A percentile compares a stretch with the other conserved stretches of the same genome.
Evolutionary conservation across 1,140 invertebrate species (phyloP).

Genomic region (Conus ventricosus): DNA sequence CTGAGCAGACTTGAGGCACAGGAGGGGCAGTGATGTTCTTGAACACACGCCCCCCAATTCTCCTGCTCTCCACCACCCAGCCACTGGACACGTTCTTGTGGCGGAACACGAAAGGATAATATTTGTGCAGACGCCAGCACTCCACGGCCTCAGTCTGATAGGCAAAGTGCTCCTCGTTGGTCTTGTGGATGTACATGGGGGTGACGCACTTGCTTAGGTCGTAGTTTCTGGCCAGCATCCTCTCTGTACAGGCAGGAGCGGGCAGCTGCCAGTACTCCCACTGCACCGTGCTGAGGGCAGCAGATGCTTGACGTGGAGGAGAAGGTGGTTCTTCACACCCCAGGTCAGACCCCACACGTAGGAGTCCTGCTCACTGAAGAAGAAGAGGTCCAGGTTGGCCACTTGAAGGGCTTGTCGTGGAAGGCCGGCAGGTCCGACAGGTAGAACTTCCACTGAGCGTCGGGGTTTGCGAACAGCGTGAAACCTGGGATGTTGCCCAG

Average conservation of each 20-base stretch:
- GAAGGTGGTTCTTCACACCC: constrained; percentile 46
- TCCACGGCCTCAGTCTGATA: constrained; percentile 9
- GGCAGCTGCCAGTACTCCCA: constrained; percentile 57
- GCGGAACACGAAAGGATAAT: constrained; percentile 54
- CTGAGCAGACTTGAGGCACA: not conserved
- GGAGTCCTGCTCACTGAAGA: constrained; percentile 62
- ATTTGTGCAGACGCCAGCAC: constrained; percentile 42
- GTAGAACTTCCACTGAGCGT: constrained; percentile 63
- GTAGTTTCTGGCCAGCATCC: constrained; percentile 49
- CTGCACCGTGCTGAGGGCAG: constrained; percentile 57
- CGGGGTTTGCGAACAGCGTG: constrained; percentile 35
- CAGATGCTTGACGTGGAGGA: constrained; percentile 52
- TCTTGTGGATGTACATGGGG: constrained; percentile 53
- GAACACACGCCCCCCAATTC: constrained; percentile 8
- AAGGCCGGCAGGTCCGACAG: constrained; percentile 39
- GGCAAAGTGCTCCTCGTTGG: constrained; percentile 30
- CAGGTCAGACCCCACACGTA: constrained; percentile 64
- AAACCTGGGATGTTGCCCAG: constrained; percentile 44
- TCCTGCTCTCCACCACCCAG: constrained; percentile 4
- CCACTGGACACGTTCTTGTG: not conserved
- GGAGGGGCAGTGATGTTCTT: constrained; percentile 15
- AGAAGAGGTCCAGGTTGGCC: constrained; percentile 71
- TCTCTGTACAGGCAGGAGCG: constrained; percentile 49
- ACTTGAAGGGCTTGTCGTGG: constrained; percentile 49
- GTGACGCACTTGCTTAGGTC: constrained; percentile 44